Evolutionary conservation across 2,888 invertebrate genomes (phyloP).

Genomic region (Orthosia gothica): DNA sequence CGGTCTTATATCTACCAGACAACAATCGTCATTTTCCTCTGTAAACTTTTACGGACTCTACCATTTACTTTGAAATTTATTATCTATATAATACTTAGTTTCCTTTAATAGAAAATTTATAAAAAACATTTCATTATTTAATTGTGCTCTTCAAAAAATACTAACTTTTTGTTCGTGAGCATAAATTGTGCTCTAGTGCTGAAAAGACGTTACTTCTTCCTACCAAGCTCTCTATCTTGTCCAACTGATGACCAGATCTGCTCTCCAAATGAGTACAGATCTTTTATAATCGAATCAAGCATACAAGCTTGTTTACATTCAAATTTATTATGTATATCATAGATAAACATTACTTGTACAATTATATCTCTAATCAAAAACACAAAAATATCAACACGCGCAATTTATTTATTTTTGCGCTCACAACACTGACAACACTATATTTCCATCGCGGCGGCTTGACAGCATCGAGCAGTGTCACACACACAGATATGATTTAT

Average conservation of each 20-base stretch:
- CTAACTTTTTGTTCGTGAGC: not conserved
- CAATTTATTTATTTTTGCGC: slow-evolving; percentile 1
- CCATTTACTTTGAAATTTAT: too few relatives aligned
- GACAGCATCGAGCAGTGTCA: slow-evolving; percentile 57
- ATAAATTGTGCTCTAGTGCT: not conserved
- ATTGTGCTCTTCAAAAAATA: not conserved
- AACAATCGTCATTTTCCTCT: too few relatives aligned
- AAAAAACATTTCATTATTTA: not conserved
- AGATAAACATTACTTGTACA: not conserved
- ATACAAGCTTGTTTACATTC: not conserved
- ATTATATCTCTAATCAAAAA: not conserved
- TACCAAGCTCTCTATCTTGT: not conserved
- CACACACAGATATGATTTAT: slow-evolving; percentile 61
- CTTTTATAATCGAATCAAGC: not conserved
- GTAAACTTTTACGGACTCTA: not conserved
- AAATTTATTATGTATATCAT: not conserved
- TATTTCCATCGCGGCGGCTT: slow-evolving; percentile 31
- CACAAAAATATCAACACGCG: not conserved
- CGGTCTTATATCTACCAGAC: too few relatives aligned
- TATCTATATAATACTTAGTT: not conserved
- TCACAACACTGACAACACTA: slow-evolving; percentile 34
- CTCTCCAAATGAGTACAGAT: not conserved
- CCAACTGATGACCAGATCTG: not conserved
- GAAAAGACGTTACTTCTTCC: too few relatives aligned
- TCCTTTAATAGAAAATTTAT: not conserved